These are phyloP conservation scores for Phengaris alcon DNA, from an alignment of 2,888 invertebrate genomes.

Conservation along the genomic window DNA sequence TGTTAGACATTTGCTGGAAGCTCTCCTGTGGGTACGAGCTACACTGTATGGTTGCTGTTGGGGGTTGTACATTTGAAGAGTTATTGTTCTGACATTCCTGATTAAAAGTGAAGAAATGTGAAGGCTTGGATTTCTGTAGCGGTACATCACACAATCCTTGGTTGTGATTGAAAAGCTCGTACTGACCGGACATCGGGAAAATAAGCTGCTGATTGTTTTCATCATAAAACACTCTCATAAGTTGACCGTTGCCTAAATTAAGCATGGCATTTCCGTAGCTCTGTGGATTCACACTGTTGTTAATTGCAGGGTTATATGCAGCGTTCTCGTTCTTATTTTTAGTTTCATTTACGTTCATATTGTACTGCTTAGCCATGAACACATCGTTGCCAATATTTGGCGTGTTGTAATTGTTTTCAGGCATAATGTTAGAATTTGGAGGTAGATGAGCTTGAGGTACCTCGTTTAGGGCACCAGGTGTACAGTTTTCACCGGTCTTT, in stretches of 20 bases:
- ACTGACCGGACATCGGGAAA: constrained; percentile 70
- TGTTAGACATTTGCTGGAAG: constrained; percentile 50
- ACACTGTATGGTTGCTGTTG: constrained; percentile 48
- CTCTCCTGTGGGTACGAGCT: constrained; percentile 53
- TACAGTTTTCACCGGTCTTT: constrained; percentile 62
- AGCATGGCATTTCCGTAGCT: constrained; percentile 71
- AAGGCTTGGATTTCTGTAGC: constrained; percentile 54
- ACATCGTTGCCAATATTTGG: constrained; percentile 61
- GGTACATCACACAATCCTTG: constrained; percentile 62
- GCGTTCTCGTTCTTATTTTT: constrained; percentile 60
- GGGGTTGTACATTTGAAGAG: constrained; percentile 50
- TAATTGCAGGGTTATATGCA: constrained; percentile 53
- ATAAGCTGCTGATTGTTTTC: constrained; percentile 72
- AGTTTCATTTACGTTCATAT: constrained; percentile 55
- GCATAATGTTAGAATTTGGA: constrained; percentile 51
- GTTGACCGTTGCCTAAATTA: constrained; percentile 70
- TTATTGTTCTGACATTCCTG: constrained; percentile 63
- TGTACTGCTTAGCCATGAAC: constrained; percentile 66
- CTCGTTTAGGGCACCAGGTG: constrained; percentile 60
- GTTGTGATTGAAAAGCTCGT: constrained; percentile 69
- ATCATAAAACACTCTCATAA: constrained; percentile 68
- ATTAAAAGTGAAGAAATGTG: constrained; percentile 62
- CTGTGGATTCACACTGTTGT: constrained; percentile 55
- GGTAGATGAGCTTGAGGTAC: constrained; percentile 56
- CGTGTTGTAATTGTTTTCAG: constrained; percentile 62